Conservation (phyloP, 2,113 vertebrate genomes). For the Caracal caracal region DNA sequence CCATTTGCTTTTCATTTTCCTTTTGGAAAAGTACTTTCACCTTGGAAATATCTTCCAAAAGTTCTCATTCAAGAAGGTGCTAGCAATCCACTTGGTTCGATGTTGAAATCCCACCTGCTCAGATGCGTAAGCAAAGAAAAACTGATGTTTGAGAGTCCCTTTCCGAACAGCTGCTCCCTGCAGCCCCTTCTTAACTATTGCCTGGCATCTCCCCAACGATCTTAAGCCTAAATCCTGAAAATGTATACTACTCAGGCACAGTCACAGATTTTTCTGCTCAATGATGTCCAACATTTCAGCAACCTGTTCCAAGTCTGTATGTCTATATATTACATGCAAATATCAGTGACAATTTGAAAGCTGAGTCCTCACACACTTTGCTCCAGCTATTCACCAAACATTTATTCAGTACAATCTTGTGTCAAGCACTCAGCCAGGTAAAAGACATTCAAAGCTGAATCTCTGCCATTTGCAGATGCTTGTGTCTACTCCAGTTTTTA, state of each 20-base stretch:
- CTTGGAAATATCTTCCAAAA: neutral
- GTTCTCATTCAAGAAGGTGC: neutral
- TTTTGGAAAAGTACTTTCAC: neutral
- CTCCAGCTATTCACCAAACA: neutral
- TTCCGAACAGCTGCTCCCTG: neutral
- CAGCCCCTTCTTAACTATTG: neutral
- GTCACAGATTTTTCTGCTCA: neutral
- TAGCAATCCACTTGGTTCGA: neutral
- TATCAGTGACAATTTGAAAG: neutral
- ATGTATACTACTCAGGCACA: neutral
- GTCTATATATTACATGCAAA: neutral
- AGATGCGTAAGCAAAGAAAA: neutral
- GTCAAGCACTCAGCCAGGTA: neutral
- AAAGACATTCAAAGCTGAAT: neutral
- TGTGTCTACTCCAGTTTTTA: neutral
- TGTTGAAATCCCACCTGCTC: neutral
- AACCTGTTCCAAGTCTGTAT: neutral
- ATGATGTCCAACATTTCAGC: neutral
- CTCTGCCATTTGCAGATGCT: neutral
- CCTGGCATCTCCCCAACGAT: neutral
- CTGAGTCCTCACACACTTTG: accelerated
- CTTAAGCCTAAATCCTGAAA: neutral
- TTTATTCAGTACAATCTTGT: neutral
- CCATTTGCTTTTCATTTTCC: neutral
- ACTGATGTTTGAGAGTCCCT: neutral